Evolutionary conservation across 2,888 invertebrate genomes (phyloP).

Genomic region (Patella depressa): DNA sequence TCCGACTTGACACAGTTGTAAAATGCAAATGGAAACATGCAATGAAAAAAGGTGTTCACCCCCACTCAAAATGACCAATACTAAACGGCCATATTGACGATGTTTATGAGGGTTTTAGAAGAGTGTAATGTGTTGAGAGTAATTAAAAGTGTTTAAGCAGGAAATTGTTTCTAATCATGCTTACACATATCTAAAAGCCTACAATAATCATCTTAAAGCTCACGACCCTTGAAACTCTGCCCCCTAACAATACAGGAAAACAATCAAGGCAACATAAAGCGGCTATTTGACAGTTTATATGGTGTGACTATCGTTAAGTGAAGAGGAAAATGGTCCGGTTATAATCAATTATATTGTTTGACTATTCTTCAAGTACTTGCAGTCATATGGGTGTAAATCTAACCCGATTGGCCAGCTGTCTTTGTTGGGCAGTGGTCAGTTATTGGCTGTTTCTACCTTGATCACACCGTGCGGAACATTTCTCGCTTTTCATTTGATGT

Average conservation of each 20-base stretch:
- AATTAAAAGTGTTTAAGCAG: slow-evolving; percentile 6
- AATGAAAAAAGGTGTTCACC: background rate
- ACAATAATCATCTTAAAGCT: background rate
- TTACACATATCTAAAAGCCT: slow-evolving; percentile 2
- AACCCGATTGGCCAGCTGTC: slow-evolving; percentile 9
- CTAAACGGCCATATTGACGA: background rate
- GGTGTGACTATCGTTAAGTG: slow-evolving; percentile 10
- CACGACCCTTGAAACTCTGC: slow-evolving; percentile 3
- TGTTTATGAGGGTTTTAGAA: background rate
- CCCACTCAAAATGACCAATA: background rate
- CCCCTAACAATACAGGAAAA: slow-evolving; percentile 5
- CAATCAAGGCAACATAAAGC: background rate
- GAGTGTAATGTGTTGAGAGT: background rate
- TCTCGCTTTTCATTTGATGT: slow-evolving; percentile 3
- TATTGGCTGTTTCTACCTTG: slow-evolving; percentile 8
- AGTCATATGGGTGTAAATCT: background rate
- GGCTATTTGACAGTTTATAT: background rate
- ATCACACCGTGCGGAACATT: background rate
- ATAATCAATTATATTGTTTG: slow-evolving; percentile 10
- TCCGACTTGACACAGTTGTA: background rate
- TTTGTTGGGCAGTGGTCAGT: background rate
- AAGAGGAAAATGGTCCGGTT: slow-evolving; percentile 9
- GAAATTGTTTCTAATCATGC: slow-evolving; percentile 13
- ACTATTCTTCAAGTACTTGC: slow-evolving; percentile 2
- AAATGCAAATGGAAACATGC: slow-evolving; percentile 3